Evolutionary conservation across 2,797 vertebrate species (phyloP).

Genomic region (Melanotaenia maccullochi): DNA sequence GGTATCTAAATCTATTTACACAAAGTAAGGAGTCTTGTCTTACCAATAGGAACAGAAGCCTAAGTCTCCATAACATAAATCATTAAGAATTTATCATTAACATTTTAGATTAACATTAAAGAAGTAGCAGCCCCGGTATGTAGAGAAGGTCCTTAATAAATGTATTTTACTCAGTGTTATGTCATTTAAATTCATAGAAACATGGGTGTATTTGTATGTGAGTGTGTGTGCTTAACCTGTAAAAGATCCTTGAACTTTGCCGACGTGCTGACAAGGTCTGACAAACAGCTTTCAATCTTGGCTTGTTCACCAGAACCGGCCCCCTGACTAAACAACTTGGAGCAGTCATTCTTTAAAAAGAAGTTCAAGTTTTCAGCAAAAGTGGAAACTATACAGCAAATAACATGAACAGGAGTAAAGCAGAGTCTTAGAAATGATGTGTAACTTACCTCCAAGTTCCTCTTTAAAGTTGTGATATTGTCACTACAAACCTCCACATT

Average conservation of each 20-base stretch:
- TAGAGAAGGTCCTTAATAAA: not conserved
- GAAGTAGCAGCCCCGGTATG: not conserved
- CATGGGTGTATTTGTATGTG: not conserved
- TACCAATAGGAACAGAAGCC: not conserved
- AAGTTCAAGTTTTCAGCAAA: not conserved
- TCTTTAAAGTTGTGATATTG: constrained; percentile 96
- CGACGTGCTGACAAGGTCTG: constrained; percentile 92
- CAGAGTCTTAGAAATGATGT: not conserved
- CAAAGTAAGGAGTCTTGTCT: not conserved
- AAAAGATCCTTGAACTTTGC: constrained; percentile 95
- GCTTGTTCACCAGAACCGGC: constrained; percentile 89
- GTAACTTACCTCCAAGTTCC: constrained; percentile 90
- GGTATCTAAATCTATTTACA: not conserved
- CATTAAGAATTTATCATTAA: not conserved
- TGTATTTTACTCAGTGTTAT: not conserved
- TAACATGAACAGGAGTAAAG: not conserved
- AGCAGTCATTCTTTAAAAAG: constrained; percentile 89
- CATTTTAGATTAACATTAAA: not conserved
- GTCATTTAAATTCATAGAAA: not conserved
- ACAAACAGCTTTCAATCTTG: constrained; percentile 97
- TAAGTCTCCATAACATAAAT: not conserved
- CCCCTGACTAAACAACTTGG: constrained; percentile 92
- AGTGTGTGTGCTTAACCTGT: constrained; percentile 83
- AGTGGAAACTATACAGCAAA: not conserved
- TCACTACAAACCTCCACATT: constrained; percentile 97